Evolutionary conservation across 1,140 invertebrate genomes (phyloP).

Genomic region (Drosophila albomicans): DNA sequence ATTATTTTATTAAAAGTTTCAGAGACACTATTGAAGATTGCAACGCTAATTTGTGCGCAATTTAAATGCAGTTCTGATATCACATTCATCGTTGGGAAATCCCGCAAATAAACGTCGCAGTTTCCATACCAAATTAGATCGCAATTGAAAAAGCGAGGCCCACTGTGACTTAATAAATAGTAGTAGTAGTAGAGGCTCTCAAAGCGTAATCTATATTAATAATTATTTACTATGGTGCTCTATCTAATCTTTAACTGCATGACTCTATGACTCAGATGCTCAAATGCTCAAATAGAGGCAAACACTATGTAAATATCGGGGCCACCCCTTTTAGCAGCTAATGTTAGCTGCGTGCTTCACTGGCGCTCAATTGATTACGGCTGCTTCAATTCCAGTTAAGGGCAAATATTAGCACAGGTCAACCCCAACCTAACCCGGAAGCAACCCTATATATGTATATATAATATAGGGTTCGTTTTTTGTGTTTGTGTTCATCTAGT

Average conservation of each 20-base stretch:
- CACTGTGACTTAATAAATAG: neutral
- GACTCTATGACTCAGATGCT: conserved; percentile 35
- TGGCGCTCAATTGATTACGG: conserved; percentile 63
- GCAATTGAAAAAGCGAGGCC: neutral
- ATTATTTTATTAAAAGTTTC: too few relatives aligned
- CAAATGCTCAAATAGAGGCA: neutral
- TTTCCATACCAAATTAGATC: neutral
- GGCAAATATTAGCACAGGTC: conserved; percentile 72
- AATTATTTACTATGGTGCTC: conserved; percentile 15
- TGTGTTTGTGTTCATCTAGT: neutral
- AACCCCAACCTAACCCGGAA: conserved; percentile 7
- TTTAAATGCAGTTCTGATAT: neutral
- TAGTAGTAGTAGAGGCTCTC: neutral
- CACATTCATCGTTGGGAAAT: neutral
- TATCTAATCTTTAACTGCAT: conserved; percentile 38
- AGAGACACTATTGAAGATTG: neutral
- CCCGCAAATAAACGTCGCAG: neutral
- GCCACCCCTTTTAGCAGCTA: conserved; percentile 17
- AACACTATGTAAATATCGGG: conserved; percentile 22
- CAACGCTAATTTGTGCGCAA: neutral
- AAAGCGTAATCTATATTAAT: conserved; percentile 16
- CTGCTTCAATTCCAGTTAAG: conserved; percentile 60
- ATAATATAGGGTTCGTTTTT: neutral
- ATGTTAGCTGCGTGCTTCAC: conserved; percentile 10
- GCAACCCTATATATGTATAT: neutral